A percentile compares a stretch with the other conserved stretches of the same genome.
These are phyloP conservation scores for Larimichthys crocea DNA, from an alignment of 2,113 vertebrate species.

Conservation along the genomic window DNA sequence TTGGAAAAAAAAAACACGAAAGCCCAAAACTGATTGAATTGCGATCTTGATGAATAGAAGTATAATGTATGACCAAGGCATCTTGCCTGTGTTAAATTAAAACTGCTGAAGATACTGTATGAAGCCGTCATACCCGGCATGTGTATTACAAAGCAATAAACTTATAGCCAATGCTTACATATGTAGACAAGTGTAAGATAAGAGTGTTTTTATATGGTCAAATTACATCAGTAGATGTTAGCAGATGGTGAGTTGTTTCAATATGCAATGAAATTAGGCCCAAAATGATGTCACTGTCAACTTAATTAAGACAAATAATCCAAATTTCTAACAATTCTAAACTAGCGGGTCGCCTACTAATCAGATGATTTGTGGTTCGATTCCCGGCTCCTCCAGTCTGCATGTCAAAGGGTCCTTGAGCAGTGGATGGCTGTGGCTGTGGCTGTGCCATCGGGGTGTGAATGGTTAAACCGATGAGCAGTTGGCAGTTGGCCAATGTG, in stretches of 20 bases:
- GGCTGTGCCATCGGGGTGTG: too few species aligned
- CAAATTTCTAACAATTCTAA: not conserved
- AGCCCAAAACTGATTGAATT: constrained; percentile 66
- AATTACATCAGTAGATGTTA: not conserved
- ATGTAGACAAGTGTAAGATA: not conserved
- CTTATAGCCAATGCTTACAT: not conserved
- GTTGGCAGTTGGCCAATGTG: too few species aligned
- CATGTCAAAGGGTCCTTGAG: too few species aligned
- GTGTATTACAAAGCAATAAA: not conserved
- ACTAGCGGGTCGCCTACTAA: too few species aligned
- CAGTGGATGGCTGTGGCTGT: too few species aligned
- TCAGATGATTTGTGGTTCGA: too few species aligned
- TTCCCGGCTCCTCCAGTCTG: too few species aligned
- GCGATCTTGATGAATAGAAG: constrained; percentile 51
- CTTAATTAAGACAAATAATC: not conserved
- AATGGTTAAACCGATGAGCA: too few species aligned
- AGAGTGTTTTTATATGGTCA: not conserved
- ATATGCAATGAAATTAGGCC: not conserved
- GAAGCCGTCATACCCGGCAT: not conserved
- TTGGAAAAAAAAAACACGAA: constrained; percentile 47
- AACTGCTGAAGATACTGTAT: constrained; percentile 1
- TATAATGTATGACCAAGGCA: constrained; percentile 7
- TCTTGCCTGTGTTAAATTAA: constrained; percentile 36
- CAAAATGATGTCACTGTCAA: not conserved
- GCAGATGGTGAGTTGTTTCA: not conserved